Evolutionary conservation across 2,113 vertebrate genomes (phyloP).

Genomic region (Calyptommatus sinebrachiatus): DNA sequence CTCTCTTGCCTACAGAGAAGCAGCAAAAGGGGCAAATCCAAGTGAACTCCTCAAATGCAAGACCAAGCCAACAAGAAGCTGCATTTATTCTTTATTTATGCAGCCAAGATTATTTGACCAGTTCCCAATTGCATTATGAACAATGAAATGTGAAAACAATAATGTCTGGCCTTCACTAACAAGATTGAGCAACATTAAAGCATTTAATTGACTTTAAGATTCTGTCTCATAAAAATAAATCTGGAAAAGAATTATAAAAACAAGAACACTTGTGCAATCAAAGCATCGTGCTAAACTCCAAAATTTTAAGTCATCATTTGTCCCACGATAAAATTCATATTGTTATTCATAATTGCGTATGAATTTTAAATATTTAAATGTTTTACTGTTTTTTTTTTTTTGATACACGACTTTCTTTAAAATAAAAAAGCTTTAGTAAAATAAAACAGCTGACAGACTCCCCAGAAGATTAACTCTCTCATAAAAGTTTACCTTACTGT

Average conservation of each 20-base stretch:
- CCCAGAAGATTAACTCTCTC: slow-evolving; percentile 76
- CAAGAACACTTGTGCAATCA: slow-evolving; percentile 49
- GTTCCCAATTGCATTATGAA: slow-evolving; percentile 6
- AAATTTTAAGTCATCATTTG: slow-evolving; percentile 35
- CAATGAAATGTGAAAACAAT: slow-evolving; percentile 25
- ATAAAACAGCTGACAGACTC: slow-evolving; percentile 75
- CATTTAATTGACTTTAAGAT: slow-evolving; percentile 36
- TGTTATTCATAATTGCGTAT: slow-evolving; percentile 51
- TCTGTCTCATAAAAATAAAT: slow-evolving; percentile 47
- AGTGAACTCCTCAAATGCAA: fast-evolving
- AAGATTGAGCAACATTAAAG: not conserved
- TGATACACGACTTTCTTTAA: slow-evolving; percentile 48
- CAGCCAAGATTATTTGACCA: slow-evolving; percentile 1
- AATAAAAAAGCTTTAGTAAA: slow-evolving; percentile 73
- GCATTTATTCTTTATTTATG: not conserved
- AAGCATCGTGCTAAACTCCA: slow-evolving; percentile 55
- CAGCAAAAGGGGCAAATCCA: fast-evolving
- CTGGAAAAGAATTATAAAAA: slow-evolving; percentile 37
- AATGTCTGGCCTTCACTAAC: slow-evolving; percentile 24
- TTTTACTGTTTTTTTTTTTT: slow-evolving; percentile 24
- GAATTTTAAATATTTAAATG: slow-evolving; percentile 44
- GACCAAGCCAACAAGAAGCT: not conserved
- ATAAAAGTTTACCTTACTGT: slow-evolving; percentile 88
- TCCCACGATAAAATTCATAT: slow-evolving; percentile 40
- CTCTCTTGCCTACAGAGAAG: slow-evolving; percentile 1